A percentile compares a stretch with the other conserved stretches of the same genome.
These are phyloP conservation scores for Rhagium mordax DNA, from an alignment of 2,888 invertebrate genomes.

Conservation along the genomic window DNA sequence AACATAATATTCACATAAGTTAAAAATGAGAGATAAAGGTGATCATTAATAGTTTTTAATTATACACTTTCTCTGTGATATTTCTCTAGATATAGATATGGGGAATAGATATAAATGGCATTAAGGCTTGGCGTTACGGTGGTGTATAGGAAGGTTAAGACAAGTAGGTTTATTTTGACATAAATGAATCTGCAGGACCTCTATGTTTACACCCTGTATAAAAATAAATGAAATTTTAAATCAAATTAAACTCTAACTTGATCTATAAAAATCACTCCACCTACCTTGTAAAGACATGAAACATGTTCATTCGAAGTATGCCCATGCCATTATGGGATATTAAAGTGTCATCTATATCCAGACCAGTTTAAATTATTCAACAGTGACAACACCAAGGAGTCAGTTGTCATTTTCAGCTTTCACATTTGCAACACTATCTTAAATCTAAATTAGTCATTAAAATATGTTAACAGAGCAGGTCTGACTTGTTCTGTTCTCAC, in stretches of 20 bases:
- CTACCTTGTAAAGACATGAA: background rate
- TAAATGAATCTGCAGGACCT: too few species aligned
- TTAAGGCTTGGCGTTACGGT: too few species aligned
- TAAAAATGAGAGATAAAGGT: too few species aligned
- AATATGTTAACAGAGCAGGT: constrained; percentile 28
- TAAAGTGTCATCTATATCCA: constrained; percentile 17
- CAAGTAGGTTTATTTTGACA: too few species aligned
- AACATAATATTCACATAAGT: too few species aligned
- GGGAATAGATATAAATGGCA: too few species aligned
- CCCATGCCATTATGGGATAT: constrained; percentile 1
- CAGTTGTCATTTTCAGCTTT: constrained; percentile 32
- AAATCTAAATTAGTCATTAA: constrained; percentile 37
- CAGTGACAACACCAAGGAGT: constrained; percentile 30
- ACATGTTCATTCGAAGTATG: background rate
- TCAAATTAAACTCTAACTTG: background rate
- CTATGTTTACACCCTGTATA: too few species aligned
- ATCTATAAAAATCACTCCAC: background rate
- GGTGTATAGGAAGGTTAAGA: too few species aligned
- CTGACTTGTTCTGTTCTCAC: constrained; percentile 32
- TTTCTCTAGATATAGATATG: too few species aligned
- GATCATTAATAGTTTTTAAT: too few species aligned
- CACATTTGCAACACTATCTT: constrained; percentile 34
- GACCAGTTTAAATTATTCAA: constrained; percentile 20
- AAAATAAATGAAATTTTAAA: too few species aligned
- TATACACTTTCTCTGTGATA: too few species aligned